These are phyloP conservation scores for Forbesichthys papilliferus DNA, from an alignment of 2,113 vertebrate genomes.

Conservation along the genomic window DNA sequence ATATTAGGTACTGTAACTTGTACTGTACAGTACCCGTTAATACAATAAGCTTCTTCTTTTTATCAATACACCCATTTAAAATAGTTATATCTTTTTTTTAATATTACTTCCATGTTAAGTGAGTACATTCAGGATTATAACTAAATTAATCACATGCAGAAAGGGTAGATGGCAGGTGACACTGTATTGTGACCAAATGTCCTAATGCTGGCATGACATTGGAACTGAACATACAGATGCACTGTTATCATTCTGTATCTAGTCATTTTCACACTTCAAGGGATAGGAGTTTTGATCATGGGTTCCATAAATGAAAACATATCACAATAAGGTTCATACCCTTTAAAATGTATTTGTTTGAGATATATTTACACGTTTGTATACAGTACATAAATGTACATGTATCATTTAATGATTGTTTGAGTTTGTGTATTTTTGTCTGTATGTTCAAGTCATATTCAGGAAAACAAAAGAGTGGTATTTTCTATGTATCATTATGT, in stretches of 20 bases:
- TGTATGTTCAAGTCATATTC: constrained; percentile 74
- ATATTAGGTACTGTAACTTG: constrained; percentile 76
- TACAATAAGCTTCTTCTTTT: constrained; percentile 78
- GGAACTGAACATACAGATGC: constrained; percentile 49
- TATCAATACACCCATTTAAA: constrained; percentile 77
- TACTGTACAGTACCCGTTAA: constrained; percentile 76
- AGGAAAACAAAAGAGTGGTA: constrained; percentile 65
- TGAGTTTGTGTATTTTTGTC: constrained; percentile 43
- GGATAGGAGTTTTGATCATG: constrained; percentile 23
- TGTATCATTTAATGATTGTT: constrained; percentile 30
- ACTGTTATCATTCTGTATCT: constrained; percentile 41
- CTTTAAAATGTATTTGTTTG: constrained; percentile 30
- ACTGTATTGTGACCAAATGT: constrained; percentile 60
- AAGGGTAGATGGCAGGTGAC: constrained; percentile 82
- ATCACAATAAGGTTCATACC: constrained; percentile 29
- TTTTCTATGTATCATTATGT: constrained; percentile 27
- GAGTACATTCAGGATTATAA: constrained; percentile 88
- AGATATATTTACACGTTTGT: constrained; percentile 46
- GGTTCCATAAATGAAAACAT: constrained; percentile 51
- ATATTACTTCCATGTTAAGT: constrained; percentile 79
- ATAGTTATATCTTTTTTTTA: constrained; percentile 65
- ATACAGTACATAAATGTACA: constrained; percentile 33
- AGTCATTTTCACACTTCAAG: constrained; percentile 19
- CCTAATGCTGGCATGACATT: constrained; percentile 42
- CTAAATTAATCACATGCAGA: constrained; percentile 88